Base-by-base conservation (phyloP, 2,113 vertebrate genomes). In the Poecile atricapillus region DNA sequence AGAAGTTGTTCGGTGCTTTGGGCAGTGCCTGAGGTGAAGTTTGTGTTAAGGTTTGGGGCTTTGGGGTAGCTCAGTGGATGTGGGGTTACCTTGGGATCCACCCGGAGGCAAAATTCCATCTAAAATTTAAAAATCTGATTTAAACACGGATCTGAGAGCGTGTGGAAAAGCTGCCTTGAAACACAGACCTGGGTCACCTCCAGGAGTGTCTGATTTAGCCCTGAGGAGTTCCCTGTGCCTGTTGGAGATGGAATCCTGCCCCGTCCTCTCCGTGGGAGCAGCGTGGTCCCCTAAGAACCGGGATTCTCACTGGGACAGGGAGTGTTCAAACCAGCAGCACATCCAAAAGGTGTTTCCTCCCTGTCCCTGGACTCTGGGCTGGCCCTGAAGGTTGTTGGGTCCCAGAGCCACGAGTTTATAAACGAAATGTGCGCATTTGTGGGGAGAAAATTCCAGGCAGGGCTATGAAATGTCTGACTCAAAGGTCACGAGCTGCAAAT, bases 401-500 rank as follows among this genome's bases (percentile, higher is more conserved):
- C 82, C 89, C 0, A 2, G 37, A 87, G 65, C 20, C 70, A 17
- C 7, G 46, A 62, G 62, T 88, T 92, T 83, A 60, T 18, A 31
- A 70, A 55, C 0, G 5, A 69, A 60, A 62, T 50, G 24, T 30
- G 13, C 35, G 2, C 55, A 5, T 93, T 85, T 44, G 75, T n/a
- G 87, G 89, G 92, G 92, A 92, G 92, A 90, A 79, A 33, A 90
- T 85, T 67, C 89, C 89, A 79, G 62, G 83, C 87, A 90, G 79
- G 67, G 83, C 89, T 27, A 2, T 79, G 22, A 92, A 95, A 49
- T 3, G 65, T 75, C 83, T 91, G 94, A 94, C 87, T 94, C 87
- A 79, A 94, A 93, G 92, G 89, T 93, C 94, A 89, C 5, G 11
- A 94, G 94, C 67, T 35, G 2, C 83, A 64, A 89, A 83, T 46